phyloP scores from a whole-genome alignment of 2,113 vertebrate species.

The Stegostoma tigrinum region DNA sequence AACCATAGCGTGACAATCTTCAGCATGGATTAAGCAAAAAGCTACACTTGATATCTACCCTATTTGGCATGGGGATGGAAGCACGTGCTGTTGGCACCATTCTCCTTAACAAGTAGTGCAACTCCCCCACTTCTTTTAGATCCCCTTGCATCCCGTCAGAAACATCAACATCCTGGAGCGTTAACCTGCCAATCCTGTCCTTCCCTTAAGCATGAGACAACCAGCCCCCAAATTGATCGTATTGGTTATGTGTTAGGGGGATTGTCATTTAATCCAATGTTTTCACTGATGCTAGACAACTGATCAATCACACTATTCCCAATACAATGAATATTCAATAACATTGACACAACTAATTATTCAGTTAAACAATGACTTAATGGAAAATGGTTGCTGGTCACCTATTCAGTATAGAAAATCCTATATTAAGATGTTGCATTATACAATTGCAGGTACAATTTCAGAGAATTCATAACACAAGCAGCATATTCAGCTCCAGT shows the following conservation, averaged over 20 bases:
- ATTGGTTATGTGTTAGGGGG: not conserved
- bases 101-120: too few species aligned
- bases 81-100: too few species aligned
- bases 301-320: not conserved
- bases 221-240: not conserved
- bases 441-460: not conserved
- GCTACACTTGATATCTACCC: too few species aligned
- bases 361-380: not conserved
- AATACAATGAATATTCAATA: not conserved
- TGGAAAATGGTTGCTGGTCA: not conserved
- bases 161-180: too few species aligned
- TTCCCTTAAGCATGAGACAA: too few species aligned
- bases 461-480: not conserved
- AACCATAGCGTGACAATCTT: too few species aligned
- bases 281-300: not conserved
- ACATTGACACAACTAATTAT: not conserved
- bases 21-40: too few species aligned
- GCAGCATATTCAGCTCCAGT: not conserved
- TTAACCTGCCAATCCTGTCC: too few species aligned
- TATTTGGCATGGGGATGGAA: too few species aligned
- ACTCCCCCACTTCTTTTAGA: too few species aligned
- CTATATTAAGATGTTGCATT: not conserved
- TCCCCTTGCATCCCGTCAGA: too few species aligned
- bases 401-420: not conserved
- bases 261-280: not conserved